phyloP scores from a whole-genome alignment of 2,113 vertebrate species.

The Sisor rabdophorus region DNA sequence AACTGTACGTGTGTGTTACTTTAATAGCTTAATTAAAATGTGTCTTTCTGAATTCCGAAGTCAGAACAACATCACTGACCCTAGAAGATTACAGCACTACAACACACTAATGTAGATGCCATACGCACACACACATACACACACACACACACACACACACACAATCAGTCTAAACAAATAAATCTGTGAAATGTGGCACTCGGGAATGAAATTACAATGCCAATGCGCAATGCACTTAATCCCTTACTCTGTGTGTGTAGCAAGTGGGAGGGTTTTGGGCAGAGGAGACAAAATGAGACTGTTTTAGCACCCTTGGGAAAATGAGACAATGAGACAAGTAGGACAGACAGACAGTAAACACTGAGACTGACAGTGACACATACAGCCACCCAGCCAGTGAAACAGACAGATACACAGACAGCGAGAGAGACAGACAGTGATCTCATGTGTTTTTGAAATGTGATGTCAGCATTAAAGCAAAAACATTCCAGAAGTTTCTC shows the following conservation, averaged over 20 bases:
- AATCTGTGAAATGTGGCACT: conserved; percentile 14
- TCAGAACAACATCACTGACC: conserved; percentile 13
- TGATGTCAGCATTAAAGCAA: background rate
- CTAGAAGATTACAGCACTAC: background rate
- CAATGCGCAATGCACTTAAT: background rate
- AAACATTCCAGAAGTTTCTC: conserved; percentile 27
- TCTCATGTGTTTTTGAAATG: background rate
- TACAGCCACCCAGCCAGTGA: background rate
- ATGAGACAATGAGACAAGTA: background rate
- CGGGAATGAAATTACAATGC: background rate
- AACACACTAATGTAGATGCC: background rate
- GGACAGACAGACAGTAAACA: background rate
- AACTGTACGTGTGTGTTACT: conserved; percentile 1
- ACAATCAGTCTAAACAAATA: background rate
- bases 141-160: conserved; percentile 18
- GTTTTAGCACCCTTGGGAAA: background rate
- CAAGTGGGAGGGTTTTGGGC: conserved; percentile 17
- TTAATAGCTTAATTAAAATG: background rate
- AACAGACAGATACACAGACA: background rate
- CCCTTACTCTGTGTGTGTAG: background rate
- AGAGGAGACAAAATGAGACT: background rate
- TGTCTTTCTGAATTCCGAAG: background rate
- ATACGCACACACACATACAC: background rate
- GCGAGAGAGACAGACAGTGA: background rate
- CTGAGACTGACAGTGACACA: background rate